Base-by-base conservation (phyloP, 2,797 vertebrate species). In the Sandelia bainsii region DNA sequence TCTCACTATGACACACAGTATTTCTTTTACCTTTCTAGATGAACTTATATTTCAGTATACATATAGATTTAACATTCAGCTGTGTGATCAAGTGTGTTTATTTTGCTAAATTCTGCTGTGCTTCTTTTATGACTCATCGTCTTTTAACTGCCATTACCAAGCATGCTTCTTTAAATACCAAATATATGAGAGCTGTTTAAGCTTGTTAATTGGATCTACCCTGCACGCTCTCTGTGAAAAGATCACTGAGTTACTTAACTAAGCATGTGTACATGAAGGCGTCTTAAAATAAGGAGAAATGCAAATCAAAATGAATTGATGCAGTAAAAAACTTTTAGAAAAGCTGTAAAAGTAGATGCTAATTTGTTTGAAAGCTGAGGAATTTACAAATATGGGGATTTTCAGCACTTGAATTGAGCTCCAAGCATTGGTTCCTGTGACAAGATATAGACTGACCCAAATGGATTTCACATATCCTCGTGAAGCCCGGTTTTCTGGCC, bases 381-480 rank as follows among this genome's bases (percentile, higher is more conserved):
- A 23, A 8, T 34, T 51, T 13, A 17, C 1, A 51, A 12, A 63
- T 8, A 8, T 37, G 2, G 4, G 7, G 8, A 2, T 37, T 37
- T 37, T 37, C 8, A 37, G 34, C 10, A 37, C 7, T 37, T 2
- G 8, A 8, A 37, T 8, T 5, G 34, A 37, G 4, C 34, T 11
- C 8, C 7, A 8, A 37, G 34, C 10, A 37, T 37, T 10, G 8
- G 34, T 37, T 8, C 5, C 39, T 42, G 34, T 42, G 54, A 77
- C 74, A 34, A 73, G 54, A 64, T 67, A 70, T 2, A 49, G 58
- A 8, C 16, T 19, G 9, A 37, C 22, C 39, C 25, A 42, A 63
- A 66, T 62, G 63, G 62, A 69, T 75, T 82, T 80, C 52, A 63
- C 57, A 66, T 64, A 69, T 75, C 68, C 62, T 22, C 45, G 61